Evolutionary conservation across 2,888 invertebrate species (phyloP).

Genomic region (Hanleya hanleyi): DNA sequence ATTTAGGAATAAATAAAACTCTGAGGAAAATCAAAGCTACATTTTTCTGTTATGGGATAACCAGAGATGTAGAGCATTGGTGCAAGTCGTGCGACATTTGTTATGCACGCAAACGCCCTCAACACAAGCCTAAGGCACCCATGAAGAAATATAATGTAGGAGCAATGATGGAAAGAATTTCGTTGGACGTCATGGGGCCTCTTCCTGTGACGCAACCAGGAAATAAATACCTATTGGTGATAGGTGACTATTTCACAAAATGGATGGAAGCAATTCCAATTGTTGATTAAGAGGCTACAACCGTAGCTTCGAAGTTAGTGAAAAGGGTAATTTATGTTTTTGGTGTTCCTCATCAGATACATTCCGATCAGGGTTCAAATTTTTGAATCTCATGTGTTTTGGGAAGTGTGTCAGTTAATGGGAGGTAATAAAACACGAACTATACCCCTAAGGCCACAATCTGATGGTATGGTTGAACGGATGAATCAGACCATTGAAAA

Average conservation of each 20-base stretch:
- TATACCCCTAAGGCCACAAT: constrained; percentile 25
- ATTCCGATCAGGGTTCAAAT: constrained; percentile 33
- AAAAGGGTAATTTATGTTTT: constrained; percentile 26
- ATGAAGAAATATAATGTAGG: constrained; percentile 27
- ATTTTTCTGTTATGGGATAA: constrained; percentile 20
- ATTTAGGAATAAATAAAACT: constrained; percentile 18
- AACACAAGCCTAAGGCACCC: constrained; percentile 15
- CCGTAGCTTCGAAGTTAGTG: constrained; percentile 35
- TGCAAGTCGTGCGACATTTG: constrained; percentile 28
- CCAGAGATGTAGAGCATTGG: constrained; percentile 20
- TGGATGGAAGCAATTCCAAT: constrained; percentile 29
- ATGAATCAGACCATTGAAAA: constrained; percentile 29
- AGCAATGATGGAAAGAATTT: constrained; percentile 20
- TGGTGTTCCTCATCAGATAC: constrained; percentile 32
- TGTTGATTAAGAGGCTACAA: constrained; percentile 32
- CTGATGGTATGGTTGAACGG: constrained; percentile 25
- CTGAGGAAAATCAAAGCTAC: not conserved
- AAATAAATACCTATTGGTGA: constrained; percentile 23
- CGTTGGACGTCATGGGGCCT: constrained; percentile 16
- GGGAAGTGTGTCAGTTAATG: constrained; percentile 33
- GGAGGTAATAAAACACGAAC: constrained; percentile 36
- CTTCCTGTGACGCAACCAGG: constrained; percentile 14
- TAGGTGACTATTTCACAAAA: constrained; percentile 34
- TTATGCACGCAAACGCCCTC: constrained; percentile 15
- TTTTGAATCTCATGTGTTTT: constrained; percentile 36